Evolutionary conservation across 2,113 vertebrate species (phyloP), one percentile per base, ranked within the genome.

Genomic region (Suricata suricatta): DNA sequence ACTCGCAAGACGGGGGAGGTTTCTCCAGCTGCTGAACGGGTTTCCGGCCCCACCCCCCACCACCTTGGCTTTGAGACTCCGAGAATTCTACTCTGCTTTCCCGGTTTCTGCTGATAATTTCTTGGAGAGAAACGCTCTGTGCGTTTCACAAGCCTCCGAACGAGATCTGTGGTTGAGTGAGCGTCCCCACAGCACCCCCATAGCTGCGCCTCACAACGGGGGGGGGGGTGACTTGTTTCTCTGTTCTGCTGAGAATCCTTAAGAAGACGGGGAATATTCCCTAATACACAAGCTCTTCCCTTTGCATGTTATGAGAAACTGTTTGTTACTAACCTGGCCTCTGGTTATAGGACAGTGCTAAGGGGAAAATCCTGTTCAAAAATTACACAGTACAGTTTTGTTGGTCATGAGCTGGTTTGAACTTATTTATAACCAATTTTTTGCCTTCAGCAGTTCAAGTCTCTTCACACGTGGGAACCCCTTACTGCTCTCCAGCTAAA

Each of bases 291-390:
- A 94, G 21, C 2, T 41, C 9, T 86, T 95, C 27, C 27, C 14
- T 81, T 76, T 52, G 2, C 27, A 17, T 31, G 41, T 33, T 76
- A 57, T 82, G 47, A 92, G 94, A 33, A 63, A 38, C 92, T 88
- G 69, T 69, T 95, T 54, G 5, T 97, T 92, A 91, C 54, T 97
- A 41, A 85, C 44, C 29, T 96, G 3, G 16, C n/a, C 27, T 69
- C 95, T 94, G 93, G 25, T 57, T 85, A 83, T 15, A 1, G 94
- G 25, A 31, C 81, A 88, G 19, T 38, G 29, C 31, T 92, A 64
- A 96, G 80, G 33, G 93, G 71, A 95, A 88, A 97, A 41, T 19
- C 74, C 47, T 77, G 17, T 77, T 77, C 47, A 47, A 77, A 77
- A 77, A 77, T 77, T 35, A 88, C 35, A 23, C 52, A 27, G 41